Evolutionary conservation across 2,113 vertebrate genomes (phyloP).

Genomic region (Uria lomvia): DNA sequence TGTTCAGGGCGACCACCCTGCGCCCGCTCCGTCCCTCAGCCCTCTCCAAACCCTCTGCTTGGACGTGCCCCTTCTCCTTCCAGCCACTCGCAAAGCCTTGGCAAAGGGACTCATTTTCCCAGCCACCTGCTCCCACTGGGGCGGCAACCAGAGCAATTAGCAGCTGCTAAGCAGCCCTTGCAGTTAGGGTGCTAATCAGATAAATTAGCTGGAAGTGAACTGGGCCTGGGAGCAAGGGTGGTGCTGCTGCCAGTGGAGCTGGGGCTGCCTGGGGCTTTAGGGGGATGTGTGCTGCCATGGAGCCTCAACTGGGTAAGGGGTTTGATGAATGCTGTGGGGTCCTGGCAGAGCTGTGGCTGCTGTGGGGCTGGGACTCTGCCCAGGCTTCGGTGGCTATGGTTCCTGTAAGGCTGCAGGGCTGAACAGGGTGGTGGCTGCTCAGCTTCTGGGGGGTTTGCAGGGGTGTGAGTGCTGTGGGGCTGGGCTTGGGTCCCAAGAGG

Average conservation of each 20-base stretch:
- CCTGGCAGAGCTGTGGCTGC: neutral
- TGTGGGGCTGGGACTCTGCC: neutral
- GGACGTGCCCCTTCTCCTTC: fast-evolving
- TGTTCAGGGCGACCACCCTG: neutral
- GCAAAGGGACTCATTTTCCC: neutral
- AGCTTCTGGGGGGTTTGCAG: neutral
- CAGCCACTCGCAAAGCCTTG: neutral
- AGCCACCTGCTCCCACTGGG: neutral
- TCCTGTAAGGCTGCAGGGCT: neutral
- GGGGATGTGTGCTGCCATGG: neutral
- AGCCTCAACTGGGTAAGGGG: neutral
- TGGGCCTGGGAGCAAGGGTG: fast-evolving
- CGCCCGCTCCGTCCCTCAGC: fast-evolving
- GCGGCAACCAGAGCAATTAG: neutral
- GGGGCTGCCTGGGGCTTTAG: fast-evolving
- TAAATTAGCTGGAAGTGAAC: neutral
- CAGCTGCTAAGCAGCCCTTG: neutral
- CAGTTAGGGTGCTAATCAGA: neutral
- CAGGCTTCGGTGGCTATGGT: fast-evolving
- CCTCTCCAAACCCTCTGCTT: neutral
- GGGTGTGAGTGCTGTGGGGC: fast-evolving
- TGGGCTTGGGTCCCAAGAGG: fast-evolving
- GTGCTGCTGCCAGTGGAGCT: fast-evolving
- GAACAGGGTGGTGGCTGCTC: neutral
- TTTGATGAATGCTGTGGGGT: fast-evolving